A percentile compares a stretch with the other conserved stretches of the same genome.
Evolutionary conservation across 1,140 invertebrate genomes (phyloP).

Genomic region (Eupristina koningsbergeri): DNA sequence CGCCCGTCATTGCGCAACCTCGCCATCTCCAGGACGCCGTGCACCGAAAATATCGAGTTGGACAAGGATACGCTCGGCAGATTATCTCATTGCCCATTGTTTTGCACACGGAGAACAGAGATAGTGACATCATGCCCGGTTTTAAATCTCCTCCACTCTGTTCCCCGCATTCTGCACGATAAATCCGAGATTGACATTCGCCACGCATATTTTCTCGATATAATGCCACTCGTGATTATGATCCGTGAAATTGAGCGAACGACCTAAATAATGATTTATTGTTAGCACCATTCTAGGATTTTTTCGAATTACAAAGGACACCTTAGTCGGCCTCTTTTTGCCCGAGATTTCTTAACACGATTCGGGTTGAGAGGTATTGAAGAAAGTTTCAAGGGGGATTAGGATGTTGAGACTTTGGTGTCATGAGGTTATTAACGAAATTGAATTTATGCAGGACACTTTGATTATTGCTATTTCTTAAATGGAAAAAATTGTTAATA

Average conservation of each 20-base stretch:
- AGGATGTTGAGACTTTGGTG: no score
- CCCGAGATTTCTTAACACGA: no score
- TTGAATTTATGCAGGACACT: background rate
- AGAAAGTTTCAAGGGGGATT: no score
- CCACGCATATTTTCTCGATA: background rate
- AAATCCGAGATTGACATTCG: background rate
- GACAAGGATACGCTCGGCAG: slow-evolving; percentile 50
- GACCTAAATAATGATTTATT: background rate
- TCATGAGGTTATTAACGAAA: no score
- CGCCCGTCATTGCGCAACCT: slow-evolving; percentile 21
- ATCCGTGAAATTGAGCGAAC: background rate
- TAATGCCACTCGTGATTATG: background rate
- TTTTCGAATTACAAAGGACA: background rate
- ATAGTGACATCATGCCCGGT: slow-evolving; percentile 26
- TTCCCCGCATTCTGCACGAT: background rate
- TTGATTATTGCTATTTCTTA: background rate
- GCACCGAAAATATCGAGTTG: slow-evolving; percentile 37
- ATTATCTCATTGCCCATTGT: slow-evolving; percentile 59
- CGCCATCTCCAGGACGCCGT: background rate
- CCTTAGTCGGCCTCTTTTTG: no score
- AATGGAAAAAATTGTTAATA: background rate
- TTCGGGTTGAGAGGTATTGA: no score
- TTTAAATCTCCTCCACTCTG: slow-evolving; percentile 15
- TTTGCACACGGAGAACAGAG: background rate
- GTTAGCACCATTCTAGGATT: background rate